Conservation (phyloP, 2,888 invertebrate genomes). For the Leuctra nigra region DNA sequence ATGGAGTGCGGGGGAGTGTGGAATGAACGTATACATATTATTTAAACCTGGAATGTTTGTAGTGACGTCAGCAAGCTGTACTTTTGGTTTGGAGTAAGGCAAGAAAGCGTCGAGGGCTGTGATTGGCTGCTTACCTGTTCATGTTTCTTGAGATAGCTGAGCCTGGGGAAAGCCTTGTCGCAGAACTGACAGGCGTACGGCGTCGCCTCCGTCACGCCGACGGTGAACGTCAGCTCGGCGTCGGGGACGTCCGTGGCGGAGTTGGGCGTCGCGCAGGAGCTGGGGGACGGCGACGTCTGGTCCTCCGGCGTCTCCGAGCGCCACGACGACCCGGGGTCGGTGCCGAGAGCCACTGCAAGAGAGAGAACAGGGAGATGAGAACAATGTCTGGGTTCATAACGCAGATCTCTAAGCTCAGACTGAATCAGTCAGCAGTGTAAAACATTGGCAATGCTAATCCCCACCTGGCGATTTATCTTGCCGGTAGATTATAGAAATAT, state of each 20-base stretch:
- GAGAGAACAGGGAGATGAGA: too few species aligned
- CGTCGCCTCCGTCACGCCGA: constrained; percentile 64
- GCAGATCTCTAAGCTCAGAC: too few species aligned
- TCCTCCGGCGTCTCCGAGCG: constrained; percentile 57
- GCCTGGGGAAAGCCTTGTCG: constrained; percentile 82
- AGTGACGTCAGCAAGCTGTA: too few species aligned
- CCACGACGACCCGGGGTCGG: constrained; percentile 59
- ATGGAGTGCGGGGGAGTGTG: too few species aligned
- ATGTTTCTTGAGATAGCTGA: constrained; percentile 83
- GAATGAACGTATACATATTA: too few species aligned
- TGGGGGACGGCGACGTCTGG: constrained; percentile 51
- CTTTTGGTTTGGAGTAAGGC: too few species aligned
- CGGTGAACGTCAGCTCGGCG: constrained; percentile 54
- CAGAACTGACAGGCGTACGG: constrained; percentile 90
- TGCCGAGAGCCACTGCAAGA: constrained; percentile 58
- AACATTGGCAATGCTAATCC: too few species aligned
- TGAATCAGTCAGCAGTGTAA: too few species aligned
- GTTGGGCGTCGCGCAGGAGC: constrained; percentile 56
- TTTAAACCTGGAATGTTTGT: too few species aligned
- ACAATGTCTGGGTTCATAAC: too few species aligned
- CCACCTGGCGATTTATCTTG: too few species aligned
- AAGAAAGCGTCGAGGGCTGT: not conserved
- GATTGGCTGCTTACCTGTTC: constrained; percentile 63
- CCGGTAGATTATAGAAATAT: too few species aligned
- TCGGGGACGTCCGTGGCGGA: constrained; percentile 59